phyloP scores from a whole-genome alignment of 2,888 invertebrate species.

The Epistrophe eligans region DNA sequence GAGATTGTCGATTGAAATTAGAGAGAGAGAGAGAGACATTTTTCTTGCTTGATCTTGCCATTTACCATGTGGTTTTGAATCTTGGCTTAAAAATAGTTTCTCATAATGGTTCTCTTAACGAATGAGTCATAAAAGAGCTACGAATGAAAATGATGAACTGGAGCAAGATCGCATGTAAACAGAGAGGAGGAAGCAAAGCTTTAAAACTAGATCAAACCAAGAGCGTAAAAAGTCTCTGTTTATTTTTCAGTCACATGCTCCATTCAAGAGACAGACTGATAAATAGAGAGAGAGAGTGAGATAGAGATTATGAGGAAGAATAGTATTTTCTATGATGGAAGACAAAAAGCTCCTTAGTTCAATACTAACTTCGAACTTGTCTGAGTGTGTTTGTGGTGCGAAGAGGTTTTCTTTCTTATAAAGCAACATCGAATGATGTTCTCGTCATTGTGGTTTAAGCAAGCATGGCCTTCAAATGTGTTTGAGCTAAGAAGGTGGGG shows the following conservation, averaged over 20 bases:
- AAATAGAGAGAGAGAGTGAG: background rate
- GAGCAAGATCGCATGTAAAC: conserved; percentile 70
- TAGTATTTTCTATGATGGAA: conserved; percentile 5
- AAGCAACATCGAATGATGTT: conserved; percentile 69
- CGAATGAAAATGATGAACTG: conserved; percentile 39
- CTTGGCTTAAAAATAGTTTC: conserved; percentile 26
- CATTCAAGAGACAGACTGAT: background rate
- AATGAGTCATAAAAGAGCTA: conserved; percentile 52
- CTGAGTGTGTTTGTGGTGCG: conserved; percentile 2
- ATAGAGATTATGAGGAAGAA: conserved; percentile 25
- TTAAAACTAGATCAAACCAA: conserved; percentile 10
- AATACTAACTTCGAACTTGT: background rate
- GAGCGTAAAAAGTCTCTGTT: conserved; percentile 55
- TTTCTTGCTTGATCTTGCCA: conserved; percentile 5
- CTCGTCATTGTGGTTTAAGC: conserved; percentile 71
- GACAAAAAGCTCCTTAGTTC: conserved; percentile 47
- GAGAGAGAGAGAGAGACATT: background rate
- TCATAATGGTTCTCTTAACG: conserved; percentile 38
- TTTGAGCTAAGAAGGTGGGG: conserved; percentile 66
- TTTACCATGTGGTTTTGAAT: conserved; percentile 54
- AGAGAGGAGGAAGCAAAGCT: conserved; percentile 60
- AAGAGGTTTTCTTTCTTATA: conserved; percentile 54
- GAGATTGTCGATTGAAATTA: conserved; percentile 35
- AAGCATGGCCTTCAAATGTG: conserved; percentile 75
- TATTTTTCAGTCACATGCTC: conserved; percentile 23